Evolutionary conservation across 1,140 invertebrate genomes (phyloP).

Genomic region (Antheraea pernyi): DNA sequence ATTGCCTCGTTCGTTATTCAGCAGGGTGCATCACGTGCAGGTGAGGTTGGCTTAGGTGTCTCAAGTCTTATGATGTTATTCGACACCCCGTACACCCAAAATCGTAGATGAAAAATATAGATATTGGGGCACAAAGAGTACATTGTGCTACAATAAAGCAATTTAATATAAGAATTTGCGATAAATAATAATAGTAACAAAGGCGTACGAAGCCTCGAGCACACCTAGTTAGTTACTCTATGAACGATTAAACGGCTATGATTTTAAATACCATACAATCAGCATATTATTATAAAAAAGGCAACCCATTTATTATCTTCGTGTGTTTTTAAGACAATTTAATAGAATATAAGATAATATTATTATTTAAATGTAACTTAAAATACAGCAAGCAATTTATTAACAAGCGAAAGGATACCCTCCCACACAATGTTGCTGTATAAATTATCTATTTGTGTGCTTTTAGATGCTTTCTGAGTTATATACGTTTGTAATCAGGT

Average conservation of each 20-base stretch:
- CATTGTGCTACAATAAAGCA: too few relatives aligned
- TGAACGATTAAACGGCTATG: not conserved
- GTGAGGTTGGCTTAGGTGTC: too few relatives aligned
- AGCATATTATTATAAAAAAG: not conserved
- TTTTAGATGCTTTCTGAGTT: not conserved
- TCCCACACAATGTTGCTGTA: constrained; percentile 17
- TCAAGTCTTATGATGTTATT: too few relatives aligned
- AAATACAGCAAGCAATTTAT: constrained; percentile 10
- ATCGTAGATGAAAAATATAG: too few relatives aligned
- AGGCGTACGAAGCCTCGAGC: too few relatives aligned
- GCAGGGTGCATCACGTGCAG: too few relatives aligned
- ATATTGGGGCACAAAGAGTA: too few relatives aligned
- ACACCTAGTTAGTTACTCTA: not conserved
- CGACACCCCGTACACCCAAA: too few relatives aligned
- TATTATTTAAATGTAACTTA: not conserved
- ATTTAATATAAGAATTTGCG: too few relatives aligned
- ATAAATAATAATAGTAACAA: too few relatives aligned
- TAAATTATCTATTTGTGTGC: constrained; percentile 18
- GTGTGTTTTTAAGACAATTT: not conserved
- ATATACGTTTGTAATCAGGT: not conserved
- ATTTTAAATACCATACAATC: not conserved
- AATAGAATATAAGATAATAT: not conserved
- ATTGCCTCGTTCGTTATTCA: too few relatives aligned
- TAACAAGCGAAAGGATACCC: constrained; percentile 15
- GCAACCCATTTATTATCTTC: not conserved